These are phyloP conservation scores for Amphiprion ocellaris DNA, from an alignment of 2,113 vertebrate species.

Conservation along the genomic window DNA sequence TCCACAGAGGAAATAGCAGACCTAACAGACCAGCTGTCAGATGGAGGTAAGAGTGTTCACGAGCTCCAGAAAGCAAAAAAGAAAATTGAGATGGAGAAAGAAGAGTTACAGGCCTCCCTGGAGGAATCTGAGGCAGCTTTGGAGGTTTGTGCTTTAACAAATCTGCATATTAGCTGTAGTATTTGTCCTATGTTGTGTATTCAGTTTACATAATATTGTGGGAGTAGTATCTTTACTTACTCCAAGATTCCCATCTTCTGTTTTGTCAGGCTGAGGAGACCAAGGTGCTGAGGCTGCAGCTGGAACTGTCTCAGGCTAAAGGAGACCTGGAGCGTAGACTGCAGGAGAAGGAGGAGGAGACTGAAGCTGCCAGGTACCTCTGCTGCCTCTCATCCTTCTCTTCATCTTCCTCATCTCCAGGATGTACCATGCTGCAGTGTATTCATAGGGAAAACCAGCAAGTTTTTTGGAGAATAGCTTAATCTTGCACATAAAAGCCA, in stretches of 20 bases:
- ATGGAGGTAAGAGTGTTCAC: constrained; percentile 86
- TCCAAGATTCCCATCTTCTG: not conserved
- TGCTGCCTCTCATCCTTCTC: not conserved
- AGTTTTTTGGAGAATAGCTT: no score
- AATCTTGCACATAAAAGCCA: no score
- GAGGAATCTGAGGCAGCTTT: constrained; percentile 86
- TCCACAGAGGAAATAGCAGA: constrained; percentile 83
- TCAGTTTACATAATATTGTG: no score
- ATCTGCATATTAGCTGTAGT: not conserved
- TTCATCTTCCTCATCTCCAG: not conserved
- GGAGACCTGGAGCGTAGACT: constrained; percentile 84
- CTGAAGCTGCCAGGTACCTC: constrained; percentile 80
- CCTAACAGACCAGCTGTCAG: constrained; percentile 86
- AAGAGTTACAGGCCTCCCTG: constrained; percentile 86
- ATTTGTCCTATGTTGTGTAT: not conserved
- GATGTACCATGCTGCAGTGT: not conserved
- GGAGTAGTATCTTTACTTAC: not conserved
- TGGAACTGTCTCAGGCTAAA: constrained; percentile 86
- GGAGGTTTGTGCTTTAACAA: constrained; percentile 73
- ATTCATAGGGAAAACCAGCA: no score
- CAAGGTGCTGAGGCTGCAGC: constrained; percentile 85
- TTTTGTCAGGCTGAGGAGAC: constrained; percentile 85
- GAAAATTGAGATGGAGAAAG: constrained; percentile 88
- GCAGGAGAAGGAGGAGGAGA: constrained; percentile 89
- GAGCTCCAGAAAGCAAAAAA: constrained; percentile 88